Conservation (phyloP, 2,113 vertebrate genomes). For the Stercorarius parasiticus region DNA sequence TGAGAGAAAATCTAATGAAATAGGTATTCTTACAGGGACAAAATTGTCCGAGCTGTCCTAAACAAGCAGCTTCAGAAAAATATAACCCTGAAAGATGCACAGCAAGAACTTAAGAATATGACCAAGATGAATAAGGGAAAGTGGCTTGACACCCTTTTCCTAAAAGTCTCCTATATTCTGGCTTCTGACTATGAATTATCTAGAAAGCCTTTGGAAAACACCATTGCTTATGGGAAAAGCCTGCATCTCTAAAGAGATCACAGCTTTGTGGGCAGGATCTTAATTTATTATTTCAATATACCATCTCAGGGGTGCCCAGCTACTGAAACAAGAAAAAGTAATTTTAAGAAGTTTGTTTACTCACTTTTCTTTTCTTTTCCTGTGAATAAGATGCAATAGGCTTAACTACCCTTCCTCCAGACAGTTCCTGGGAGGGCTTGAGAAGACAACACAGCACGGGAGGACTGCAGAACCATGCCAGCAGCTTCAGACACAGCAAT, state of each 20-base stretch:
- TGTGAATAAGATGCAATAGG: background rate
- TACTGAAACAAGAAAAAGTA: background rate
- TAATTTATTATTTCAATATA: background rate
- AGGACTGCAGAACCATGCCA: background rate
- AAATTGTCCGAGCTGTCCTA: background rate
- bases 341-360: background rate
- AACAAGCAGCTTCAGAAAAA: background rate
- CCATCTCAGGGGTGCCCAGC: background rate
- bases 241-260: background rate
- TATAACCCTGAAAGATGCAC: background rate
- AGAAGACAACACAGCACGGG: background rate
- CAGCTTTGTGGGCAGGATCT: background rate
- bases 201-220: background rate
- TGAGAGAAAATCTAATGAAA: background rate
- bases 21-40: background rate
- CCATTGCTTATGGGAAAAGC: background rate
- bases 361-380: background rate
- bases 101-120: background rate
- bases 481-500: background rate
- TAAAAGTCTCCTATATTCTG: background rate
- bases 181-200: constrained; percentile 17
- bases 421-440: background rate
- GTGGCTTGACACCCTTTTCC: background rate
- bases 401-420: background rate
- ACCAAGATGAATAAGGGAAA: background rate